Evolutionary conservation across 2,888 invertebrate species (phyloP).

Genomic region (Lottia gigantea): DNA sequence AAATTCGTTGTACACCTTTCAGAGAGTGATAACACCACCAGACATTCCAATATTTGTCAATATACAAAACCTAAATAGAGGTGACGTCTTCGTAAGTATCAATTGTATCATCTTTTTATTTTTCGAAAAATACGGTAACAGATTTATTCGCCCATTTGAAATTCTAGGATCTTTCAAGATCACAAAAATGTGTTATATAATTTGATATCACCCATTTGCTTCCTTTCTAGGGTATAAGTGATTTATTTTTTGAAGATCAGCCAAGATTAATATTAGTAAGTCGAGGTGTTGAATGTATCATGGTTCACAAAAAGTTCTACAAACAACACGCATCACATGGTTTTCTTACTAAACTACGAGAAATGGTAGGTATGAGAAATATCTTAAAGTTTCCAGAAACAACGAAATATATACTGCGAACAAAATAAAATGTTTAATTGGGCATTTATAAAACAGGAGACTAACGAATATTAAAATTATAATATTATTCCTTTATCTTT

Average conservation of each 20-base stretch:
- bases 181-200: too few relatives aligned
- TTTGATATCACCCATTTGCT: too few relatives aligned
- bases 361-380: conserved; percentile 33
- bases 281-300: conserved; percentile 57
- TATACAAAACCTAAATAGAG: conserved; percentile 49
- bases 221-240: conserved; percentile 48
- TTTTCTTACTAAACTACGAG: conserved; percentile 43
- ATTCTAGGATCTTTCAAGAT: too few relatives aligned
- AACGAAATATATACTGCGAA: neutral
- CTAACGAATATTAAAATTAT: neutral
- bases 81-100: conserved; percentile 54
- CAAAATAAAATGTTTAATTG: neutral
- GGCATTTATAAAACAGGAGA: neutral
- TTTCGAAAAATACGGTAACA: too few relatives aligned
- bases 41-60: conserved; percentile 43
- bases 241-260: conserved; percentile 52
- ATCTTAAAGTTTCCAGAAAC: too few relatives aligned
- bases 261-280: conserved; percentile 55
- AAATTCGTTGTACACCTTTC: neutral
- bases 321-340: conserved; percentile 47
- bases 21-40: conserved; percentile 18
- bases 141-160: too few relatives aligned
- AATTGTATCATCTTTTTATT: too few relatives aligned
- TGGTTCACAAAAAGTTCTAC: conserved; percentile 58
- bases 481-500: conserved; percentile 2